Evolutionary conservation across 2,113 vertebrate genomes (phyloP).

Genomic region (Abramis brama): DNA sequence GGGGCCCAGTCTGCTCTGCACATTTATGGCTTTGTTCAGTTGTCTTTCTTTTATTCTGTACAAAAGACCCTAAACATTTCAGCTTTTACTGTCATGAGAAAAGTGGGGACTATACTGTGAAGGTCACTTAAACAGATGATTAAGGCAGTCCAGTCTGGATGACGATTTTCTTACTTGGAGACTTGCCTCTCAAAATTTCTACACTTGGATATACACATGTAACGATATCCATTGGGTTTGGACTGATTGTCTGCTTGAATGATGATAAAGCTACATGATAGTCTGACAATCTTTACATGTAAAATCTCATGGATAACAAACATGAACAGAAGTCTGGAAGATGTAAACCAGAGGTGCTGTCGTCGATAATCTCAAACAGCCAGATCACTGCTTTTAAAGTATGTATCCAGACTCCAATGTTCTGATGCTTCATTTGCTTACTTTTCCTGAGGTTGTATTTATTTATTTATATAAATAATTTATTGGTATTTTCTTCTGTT

Average conservation of each 20-base stretch:
- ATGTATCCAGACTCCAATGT: conserved; percentile 39
- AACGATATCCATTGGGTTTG: not conserved
- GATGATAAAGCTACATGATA: not conserved
- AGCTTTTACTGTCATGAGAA: conserved; percentile 27
- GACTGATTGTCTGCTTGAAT: not conserved
- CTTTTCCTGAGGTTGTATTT: not conserved
- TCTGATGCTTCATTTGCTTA: not conserved
- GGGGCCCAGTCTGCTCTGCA: conserved; percentile 39
- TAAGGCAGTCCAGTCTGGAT: not conserved
- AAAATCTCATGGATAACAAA: conserved; percentile 36
- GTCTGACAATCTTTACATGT: not conserved
- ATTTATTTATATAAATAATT: too few species aligned
- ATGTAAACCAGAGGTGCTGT: conserved; percentile 51
- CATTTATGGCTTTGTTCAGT: conserved; percentile 34
- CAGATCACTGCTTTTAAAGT: conserved; percentile 61
- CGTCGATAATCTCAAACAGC: conserved; percentile 56
- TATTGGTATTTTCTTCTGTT: not conserved
- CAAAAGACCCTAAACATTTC: conserved; percentile 32
- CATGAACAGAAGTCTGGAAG: conserved; percentile 42
- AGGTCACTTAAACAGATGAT: conserved; percentile 16
- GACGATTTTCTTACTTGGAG: not conserved
- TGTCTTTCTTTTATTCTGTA: conserved; percentile 31
- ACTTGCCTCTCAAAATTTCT: not conserved
- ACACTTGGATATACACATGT: not conserved
- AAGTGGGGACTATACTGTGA: not conserved